Percentiles rank a stretch among this genome's conserved stretches.
phyloP scores from a whole-genome alignment of 2,888 invertebrate species.

The Tachystola acroxantha region DNA sequence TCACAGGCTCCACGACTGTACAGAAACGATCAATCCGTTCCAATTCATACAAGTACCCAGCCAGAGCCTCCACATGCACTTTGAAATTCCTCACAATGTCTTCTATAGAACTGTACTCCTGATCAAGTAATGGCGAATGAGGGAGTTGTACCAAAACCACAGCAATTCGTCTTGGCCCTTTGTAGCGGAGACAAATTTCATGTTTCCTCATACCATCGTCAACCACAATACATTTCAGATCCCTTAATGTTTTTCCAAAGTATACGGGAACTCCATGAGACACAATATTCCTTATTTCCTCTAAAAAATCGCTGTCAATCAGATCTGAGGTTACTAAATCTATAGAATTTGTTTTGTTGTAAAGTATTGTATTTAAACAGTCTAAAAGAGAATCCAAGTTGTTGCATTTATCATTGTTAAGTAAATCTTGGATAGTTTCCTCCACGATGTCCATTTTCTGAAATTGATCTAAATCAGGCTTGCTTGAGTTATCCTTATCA shows the following conservation, averaged over 20 bases:
- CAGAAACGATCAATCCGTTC: conserved; percentile 50
- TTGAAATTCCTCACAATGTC: conserved; percentile 36
- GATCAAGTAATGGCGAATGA: conserved; percentile 36
- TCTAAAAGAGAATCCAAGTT: conserved; percentile 19
- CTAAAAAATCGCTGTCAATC: conserved; percentile 40
- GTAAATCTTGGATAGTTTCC: conserved; percentile 6
- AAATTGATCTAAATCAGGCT: too few relatives aligned
- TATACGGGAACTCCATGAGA: conserved; percentile 25
- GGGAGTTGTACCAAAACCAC: conserved; percentile 42
- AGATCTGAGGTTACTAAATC: conserved; percentile 27
- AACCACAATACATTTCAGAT: conserved; percentile 44
- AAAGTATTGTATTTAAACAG: conserved; percentile 14
- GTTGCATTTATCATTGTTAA: conserved; percentile 6
- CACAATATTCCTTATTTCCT: conserved; percentile 36
- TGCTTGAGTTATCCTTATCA: too few relatives aligned
- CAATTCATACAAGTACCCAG: conserved; percentile 50
- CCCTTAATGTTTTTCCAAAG: conserved; percentile 54
- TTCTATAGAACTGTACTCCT: conserved; percentile 37
- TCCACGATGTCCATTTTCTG: neutral
- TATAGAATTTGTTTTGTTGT: conserved; percentile 14
- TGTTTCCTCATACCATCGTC: conserved; percentile 40
- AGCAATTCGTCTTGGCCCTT: conserved; percentile 33
- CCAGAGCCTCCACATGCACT: conserved; percentile 35
- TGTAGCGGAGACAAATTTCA: conserved; percentile 43
- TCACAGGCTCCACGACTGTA: conserved; percentile 52